These are phyloP conservation scores for mouse (Mus musculus) DNA, from an alignment of 2,113 vertebrate species.

Conservation along the genomic window GRCm39 chr11:53628501-53629000, in stretches of 20 bases:
- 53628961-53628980: background rate
- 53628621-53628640: background rate
- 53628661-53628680: too few species aligned
- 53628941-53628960: background rate
- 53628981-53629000: background rate
- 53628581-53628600: background rate
- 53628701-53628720: background rate
- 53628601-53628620: background rate
- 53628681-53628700: background rate
- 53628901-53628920: background rate
- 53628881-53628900: background rate
- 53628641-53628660: background rate
- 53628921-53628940: background rate
- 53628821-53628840: background rate
- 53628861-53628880: background rate
- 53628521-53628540: background rate
- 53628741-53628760: too few species aligned
- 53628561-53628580: background rate
- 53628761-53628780: background rate
- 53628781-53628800: background rate
- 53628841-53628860: background rate
- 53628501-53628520: background rate
- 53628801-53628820: background rate
- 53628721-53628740: too few species aligned
- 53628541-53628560: background rate